Evolutionary conservation across 1,140 invertebrate species (phyloP), one percentile per base, ranked within the genome.

Genomic region (Anagrus nilaparvatae): DNA sequence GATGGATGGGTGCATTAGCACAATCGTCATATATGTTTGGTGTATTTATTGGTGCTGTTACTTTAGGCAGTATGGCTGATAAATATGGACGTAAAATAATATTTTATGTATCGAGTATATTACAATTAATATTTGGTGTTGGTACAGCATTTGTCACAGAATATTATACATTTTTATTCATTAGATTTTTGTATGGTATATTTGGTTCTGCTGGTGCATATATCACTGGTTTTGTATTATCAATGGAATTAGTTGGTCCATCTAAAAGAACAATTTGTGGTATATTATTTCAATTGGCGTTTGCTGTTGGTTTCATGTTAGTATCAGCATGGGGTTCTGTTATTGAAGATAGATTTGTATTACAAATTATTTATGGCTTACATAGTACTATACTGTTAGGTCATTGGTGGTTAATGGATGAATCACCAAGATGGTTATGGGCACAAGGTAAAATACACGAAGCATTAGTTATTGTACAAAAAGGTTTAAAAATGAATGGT

Each of bases 11-110:
- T 3, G 80, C 87, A 1, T 59, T 86, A 10, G 79, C 84, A 1
- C 87, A 92, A 56, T 83, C 73, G 2, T 59, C 74, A 6, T 93
- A 88, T 59, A 93, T 95, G 87, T 71, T 89, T 42, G 91, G 91
- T n/a, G 84, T 89, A 8, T 85, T 93, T 34, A 71, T 80, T 5
- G 89, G 90, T 4, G 85, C 87, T 5, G 75, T 94, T 1, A 74
- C 79, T 0, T 66, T 94, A n/a, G 88, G 89, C 7, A 81, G 79
- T 13, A 59, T 93, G 51, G 86, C 90, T 0, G 92, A 96, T 56
- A 89, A 83, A 69, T 79, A 81, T 48, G 87, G 88, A 0, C 72
- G 88, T 6, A 90, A 90, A 58, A 78, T 71, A 2, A 77, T 87
- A 40, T 86, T 88, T 52, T 84, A 82, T 51, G 72, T 81, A 63